These are phyloP conservation scores for Tenthredo amoena DNA, from an alignment of 2,888 invertebrate genomes.

Conservation along the genomic window DNA sequence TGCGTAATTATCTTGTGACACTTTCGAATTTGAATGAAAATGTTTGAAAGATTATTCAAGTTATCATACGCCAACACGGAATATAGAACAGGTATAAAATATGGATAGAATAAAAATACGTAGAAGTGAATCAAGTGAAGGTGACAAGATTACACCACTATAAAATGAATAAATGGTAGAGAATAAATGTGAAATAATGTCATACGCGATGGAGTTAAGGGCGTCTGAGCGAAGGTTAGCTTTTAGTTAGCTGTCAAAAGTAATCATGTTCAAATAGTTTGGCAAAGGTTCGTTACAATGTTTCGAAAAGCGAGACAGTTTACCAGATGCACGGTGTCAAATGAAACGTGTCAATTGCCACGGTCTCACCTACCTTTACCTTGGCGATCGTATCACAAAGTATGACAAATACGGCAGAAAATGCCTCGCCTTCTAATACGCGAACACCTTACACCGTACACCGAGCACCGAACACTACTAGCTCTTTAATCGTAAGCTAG, in stretches of 20 bases:
- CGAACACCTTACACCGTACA: slow-evolving; percentile 57
- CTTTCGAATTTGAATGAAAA: background rate
- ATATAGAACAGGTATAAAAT: background rate
- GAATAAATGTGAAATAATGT: background rate
- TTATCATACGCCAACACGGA: background rate
- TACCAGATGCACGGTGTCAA: slow-evolving; percentile 45
- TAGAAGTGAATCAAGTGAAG: background rate
- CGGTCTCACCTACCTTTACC: slow-evolving; percentile 63
- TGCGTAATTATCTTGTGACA: background rate
- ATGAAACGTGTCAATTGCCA: slow-evolving; percentile 55
- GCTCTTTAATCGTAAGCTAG: slow-evolving; percentile 27
- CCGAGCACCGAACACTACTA: slow-evolving; percentile 21
- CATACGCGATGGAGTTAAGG: background rate
- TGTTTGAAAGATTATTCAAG: background rate
- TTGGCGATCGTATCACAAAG: slow-evolving; percentile 52
- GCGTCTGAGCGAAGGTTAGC: slow-evolving; percentile 16
- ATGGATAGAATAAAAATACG: background rate
- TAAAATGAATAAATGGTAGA: background rate
- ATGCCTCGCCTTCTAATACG: slow-evolving; percentile 65
- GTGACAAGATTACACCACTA: background rate
- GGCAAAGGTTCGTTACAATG: background rate
- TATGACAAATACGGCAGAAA: slow-evolving; percentile 64
- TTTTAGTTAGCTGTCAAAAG: slow-evolving; percentile 39
- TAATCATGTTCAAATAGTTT: background rate
- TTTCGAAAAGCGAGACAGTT: slow-evolving; percentile 13